Evolutionary conservation across 2,888 invertebrate genomes (phyloP).

Genomic region (Prosapia bicincta): DNA sequence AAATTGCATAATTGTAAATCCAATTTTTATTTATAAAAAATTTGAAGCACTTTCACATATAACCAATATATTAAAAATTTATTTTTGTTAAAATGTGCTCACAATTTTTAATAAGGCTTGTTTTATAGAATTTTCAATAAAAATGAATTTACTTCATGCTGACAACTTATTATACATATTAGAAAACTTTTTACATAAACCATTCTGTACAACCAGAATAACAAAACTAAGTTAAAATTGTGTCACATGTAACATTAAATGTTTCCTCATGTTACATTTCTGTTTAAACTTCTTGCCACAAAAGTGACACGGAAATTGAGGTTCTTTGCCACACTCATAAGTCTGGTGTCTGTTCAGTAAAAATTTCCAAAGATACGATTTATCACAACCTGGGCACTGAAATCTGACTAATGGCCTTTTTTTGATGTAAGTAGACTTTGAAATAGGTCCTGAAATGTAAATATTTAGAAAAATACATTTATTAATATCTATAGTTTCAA

Average conservation of each 20-base stretch:
- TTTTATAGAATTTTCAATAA: too few relatives aligned
- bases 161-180: too few relatives aligned
- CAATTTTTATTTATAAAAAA: too few relatives aligned
- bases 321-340: slow-evolving; percentile 49
- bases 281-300: background rate
- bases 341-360: slow-evolving; percentile 43
- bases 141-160: too few relatives aligned
- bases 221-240: background rate
- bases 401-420: background rate
- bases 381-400: slow-evolving; percentile 32
- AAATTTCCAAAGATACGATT: slow-evolving; percentile 29
- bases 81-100: too few relatives aligned
- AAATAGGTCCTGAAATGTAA: background rate
- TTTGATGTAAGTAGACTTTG: background rate
- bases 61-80: too few relatives aligned
- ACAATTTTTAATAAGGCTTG: too few relatives aligned
- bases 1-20: too few relatives aligned
- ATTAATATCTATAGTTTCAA: too few relatives aligned
- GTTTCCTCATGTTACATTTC: background rate
- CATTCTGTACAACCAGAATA: too few relatives aligned
- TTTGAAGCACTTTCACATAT: too few relatives aligned
- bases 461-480: background rate
- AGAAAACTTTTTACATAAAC: too few relatives aligned
- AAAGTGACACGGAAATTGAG: slow-evolving; percentile 47
- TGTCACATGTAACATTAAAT: background rate